A percentile compares a stretch with the other conserved stretches of the same genome.
Conservation (phyloP, 2,888 invertebrate species). For the Labia minor region DNA sequence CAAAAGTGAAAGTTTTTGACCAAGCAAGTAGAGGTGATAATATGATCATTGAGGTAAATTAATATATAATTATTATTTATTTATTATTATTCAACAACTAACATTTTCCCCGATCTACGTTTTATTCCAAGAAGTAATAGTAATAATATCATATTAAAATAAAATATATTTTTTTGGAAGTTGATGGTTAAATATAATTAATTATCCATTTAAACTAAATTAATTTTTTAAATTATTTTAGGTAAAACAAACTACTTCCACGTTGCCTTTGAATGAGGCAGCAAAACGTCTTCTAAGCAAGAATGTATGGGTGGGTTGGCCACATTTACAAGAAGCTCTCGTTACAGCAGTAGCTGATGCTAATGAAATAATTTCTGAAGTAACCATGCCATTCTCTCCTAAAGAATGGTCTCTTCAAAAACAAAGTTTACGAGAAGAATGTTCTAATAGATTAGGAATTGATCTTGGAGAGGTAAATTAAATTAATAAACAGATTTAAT, state of each 20-base stretch:
- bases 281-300: conserved; percentile 59
- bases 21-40: conserved; percentile 68
- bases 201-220: too few relatives aligned
- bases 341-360: background rate
- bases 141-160: too few relatives aligned
- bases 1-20: conserved; percentile 80
- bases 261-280: conserved; percentile 41
- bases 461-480: conserved; percentile 49
- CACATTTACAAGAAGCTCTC: conserved; percentile 74
- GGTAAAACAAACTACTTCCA: conserved; percentile 29
- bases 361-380: background rate
- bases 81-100: too few relatives aligned
- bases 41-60: conserved; percentile 52
- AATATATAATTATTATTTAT: too few relatives aligned
- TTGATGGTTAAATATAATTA: too few relatives aligned
- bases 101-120: too few relatives aligned
- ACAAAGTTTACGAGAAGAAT: conserved; percentile 28
- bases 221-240: background rate
- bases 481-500: conserved; percentile 26
- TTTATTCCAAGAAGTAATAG: too few relatives aligned
- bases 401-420: background rate
- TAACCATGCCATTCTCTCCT: background rate
- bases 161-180: too few relatives aligned
- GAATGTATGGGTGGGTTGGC: conserved; percentile 78
- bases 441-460: conserved; percentile 65